A percentile compares a stretch with the other conserved stretches of the same genome.
Evolutionary conservation across 2,113 vertebrate species (phyloP).

Genomic region (Passer domesticus): DNA sequence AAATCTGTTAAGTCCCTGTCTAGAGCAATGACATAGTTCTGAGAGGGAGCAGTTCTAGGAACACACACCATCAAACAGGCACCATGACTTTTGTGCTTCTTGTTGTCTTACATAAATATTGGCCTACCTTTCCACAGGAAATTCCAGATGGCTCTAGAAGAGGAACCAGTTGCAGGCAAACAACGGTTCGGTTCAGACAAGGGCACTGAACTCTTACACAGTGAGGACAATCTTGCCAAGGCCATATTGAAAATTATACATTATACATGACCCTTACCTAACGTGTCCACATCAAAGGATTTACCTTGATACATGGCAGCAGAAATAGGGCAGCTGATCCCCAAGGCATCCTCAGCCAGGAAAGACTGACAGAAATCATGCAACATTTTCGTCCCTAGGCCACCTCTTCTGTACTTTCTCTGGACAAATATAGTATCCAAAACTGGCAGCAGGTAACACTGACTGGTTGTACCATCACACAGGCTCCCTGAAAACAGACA

Average conservation of each 20-base stretch:
- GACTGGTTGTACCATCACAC: constrained; percentile 69
- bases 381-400: constrained; percentile 85
- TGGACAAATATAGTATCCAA: constrained; percentile 88
- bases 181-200: background rate
- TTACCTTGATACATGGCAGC: constrained; percentile 86
- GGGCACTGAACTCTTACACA: background rate
- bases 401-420: constrained; percentile 74
- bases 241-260: background rate
- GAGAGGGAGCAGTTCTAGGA: background rate
- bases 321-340: constrained; percentile 88
- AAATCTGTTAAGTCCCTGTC: background rate
- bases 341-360: constrained; percentile 79
- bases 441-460: constrained; percentile 84
- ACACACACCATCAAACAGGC: background rate
- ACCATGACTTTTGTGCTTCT: background rate
- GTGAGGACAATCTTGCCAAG: background rate
- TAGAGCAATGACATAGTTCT: background rate
- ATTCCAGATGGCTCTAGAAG: constrained; percentile 8
- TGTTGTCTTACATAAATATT: background rate
- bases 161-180: background rate
- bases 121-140: constrained; percentile 1
- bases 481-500: constrained; percentile 78
- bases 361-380: constrained; percentile 86
- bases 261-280: constrained; percentile 3
- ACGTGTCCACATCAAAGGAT: background rate